Percentiles rank a stretch among this genome's conserved stretches.
Evolutionary conservation across 2,888 invertebrate species (phyloP).

Genomic region (Sphecodes monilicornis): DNA sequence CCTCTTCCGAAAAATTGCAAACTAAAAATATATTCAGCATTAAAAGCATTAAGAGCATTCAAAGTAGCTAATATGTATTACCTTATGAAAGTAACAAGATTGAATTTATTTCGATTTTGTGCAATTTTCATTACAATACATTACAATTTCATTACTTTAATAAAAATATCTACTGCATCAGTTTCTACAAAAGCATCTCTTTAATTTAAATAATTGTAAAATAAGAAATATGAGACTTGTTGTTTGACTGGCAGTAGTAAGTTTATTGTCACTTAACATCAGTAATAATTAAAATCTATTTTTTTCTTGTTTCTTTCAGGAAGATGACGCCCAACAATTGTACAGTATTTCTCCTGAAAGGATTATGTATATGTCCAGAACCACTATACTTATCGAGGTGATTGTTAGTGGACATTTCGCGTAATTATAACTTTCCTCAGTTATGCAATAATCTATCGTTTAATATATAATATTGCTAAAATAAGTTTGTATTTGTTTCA

Average conservation of each 20-base stretch:
- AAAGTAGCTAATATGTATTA: too few relatives aligned
- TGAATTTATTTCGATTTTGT: too few relatives aligned
- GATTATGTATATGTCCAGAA: not conserved
- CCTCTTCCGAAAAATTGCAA: not conserved
- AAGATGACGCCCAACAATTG: not conserved
- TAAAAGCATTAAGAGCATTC: too few relatives aligned
- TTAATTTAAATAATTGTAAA: too few relatives aligned
- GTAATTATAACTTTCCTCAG: constrained; percentile 52
- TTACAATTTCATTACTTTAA: too few relatives aligned
- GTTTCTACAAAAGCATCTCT: too few relatives aligned
- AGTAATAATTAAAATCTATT: not conserved
- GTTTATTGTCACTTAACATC: not conserved
- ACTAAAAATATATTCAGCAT: too few relatives aligned
- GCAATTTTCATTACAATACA: too few relatives aligned
- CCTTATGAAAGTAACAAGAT: not conserved
- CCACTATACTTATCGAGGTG: constrained; percentile 60
- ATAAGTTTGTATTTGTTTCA: constrained; percentile 1
- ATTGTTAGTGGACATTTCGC: constrained; percentile 65
- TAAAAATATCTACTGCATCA: too few relatives aligned
- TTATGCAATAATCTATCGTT: not conserved
- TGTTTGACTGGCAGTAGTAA: too few relatives aligned
- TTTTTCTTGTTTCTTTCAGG: constrained; percentile 8
- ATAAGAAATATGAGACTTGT: too few relatives aligned
- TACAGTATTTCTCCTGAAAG: too few relatives aligned
- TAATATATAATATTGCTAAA: not conserved